Evolutionary conservation across 2,797 vertebrate species (phyloP).

Genomic region (Stomatorhinus walkeri): DNA sequence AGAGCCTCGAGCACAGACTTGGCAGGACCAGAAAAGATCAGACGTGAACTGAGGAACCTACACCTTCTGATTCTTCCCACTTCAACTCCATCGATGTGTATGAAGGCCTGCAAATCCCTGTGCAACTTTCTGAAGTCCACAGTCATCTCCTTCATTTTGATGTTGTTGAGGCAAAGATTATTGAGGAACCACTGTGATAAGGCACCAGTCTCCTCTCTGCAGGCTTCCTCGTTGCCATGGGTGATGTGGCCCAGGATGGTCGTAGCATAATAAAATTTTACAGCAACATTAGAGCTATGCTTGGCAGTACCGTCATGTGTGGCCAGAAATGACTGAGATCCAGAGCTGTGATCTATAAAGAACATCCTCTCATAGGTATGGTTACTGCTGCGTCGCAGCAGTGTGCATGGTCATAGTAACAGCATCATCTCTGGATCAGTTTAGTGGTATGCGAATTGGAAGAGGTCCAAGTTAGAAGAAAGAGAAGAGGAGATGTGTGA

Average conservation of each 20-base stretch:
- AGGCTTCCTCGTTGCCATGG: background rate
- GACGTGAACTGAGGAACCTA: background rate
- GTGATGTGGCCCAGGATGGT: background rate
- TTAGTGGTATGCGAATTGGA: background rate
- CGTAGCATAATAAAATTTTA: background rate
- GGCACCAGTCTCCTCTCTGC: background rate
- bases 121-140: background rate
- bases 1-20: background rate
- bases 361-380: background rate
- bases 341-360: background rate
- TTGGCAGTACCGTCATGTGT: background rate
- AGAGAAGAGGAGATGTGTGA: background rate
- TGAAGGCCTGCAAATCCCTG: background rate
- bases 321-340: background rate
- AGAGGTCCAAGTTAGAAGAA: background rate
- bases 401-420: background rate
- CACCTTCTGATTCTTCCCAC: background rate
- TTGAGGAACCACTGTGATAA: background rate
- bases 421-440: background rate
- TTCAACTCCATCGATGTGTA: background rate
- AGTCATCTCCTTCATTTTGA: background rate
- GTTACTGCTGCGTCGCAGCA: background rate
- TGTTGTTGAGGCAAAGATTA: background rate
- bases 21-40: background rate
- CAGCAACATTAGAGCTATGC: background rate